phyloP scores from a whole-genome alignment of 2,797 vertebrate species.

The Enteromius afrohamiltoni region DNA sequence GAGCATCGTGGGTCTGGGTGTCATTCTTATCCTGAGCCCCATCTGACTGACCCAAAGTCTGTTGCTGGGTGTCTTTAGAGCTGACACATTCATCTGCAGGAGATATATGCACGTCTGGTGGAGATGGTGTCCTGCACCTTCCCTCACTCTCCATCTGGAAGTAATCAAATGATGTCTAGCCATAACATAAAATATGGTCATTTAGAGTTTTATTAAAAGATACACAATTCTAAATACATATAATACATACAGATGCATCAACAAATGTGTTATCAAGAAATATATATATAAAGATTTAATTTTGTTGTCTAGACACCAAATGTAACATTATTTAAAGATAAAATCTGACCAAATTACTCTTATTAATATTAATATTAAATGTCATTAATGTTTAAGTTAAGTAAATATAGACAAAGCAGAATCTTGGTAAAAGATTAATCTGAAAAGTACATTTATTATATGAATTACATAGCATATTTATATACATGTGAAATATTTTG shows the following conservation, averaged over 20 bases:
- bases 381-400: neutral
- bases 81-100: constrained; percentile 41
- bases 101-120: constrained; percentile 27
- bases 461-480: neutral
- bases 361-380: neutral
- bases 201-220: neutral
- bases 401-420: neutral
- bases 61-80: constrained; percentile 34
- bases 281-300: neutral
- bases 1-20: neutral
- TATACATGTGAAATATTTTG: neutral
- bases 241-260: too few species aligned
- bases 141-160: constrained; percentile 68
- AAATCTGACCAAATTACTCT: neutral
- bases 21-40: constrained; percentile 4
- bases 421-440: neutral
- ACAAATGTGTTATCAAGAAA: neutral
- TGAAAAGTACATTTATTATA: neutral
- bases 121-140: constrained; percentile 63
- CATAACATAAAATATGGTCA: neutral
- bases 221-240: neutral
- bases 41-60: constrained; percentile 41
- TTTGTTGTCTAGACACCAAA: neutral
- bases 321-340: neutral
- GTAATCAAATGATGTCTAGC: neutral